Evolutionary conservation across 1,140 invertebrate genomes (phyloP), one percentile per base, ranked within the genome.

Genomic region (Drosophila rufa): DNA sequence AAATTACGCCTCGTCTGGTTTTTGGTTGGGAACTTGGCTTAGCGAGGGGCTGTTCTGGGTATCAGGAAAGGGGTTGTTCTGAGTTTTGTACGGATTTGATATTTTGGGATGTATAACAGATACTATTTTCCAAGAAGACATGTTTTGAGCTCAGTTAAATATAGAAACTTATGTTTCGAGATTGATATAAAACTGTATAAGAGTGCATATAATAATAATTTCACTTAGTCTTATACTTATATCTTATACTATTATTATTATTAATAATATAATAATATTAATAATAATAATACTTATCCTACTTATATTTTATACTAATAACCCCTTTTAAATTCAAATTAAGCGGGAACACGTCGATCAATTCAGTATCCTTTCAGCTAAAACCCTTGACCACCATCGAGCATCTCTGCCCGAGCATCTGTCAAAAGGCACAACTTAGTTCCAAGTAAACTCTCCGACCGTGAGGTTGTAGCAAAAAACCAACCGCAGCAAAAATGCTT

Each of bases 361-460:
- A 14, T 47, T 12, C 40, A 43, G 51, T 36, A 48, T 46, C 11
- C 17, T 45, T 40, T 30, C 1, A 9, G 36, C 17, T 40, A 19
- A 6, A 42, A 2, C 12, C 2, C 19, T 22, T 42, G 15, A 36
- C 43, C 12, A 15, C 19, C 48, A 57, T 79, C 53, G 45, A 57
- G 45, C 62, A 48, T 40, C 61, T 48, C 48, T 36, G 3, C 14
- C 7, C 19, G 3, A 15, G 50, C 51, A 58, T 46, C 47, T 60
- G 58, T 33, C 48, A 77, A 50, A 56, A 36, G 61, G 19, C n/a
- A 38, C 38, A 65, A 33, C 51, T 71, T 79, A 86, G 82, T 86
- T 76, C 25, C 48, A 22, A 56, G 42, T 75, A 25, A 47, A 68
- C 65, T 48, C 61, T 73, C 53, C 33, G 46, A 51, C 48, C 15